These are phyloP conservation scores for Nephila pilipes DNA, from an alignment of 1,140 invertebrate genomes.

Conservation along the genomic window DNA sequence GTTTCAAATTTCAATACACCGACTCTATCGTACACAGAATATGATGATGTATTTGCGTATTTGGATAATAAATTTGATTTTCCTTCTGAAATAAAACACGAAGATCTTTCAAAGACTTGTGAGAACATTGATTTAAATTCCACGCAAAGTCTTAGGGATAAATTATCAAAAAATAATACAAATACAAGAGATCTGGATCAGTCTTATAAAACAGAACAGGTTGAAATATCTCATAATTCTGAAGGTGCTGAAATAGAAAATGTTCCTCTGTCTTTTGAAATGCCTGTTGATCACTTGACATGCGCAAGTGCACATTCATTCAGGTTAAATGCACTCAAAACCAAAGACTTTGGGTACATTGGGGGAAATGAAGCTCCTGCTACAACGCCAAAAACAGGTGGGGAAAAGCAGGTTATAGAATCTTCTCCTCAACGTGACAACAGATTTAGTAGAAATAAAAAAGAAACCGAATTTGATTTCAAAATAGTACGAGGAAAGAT, in stretches of 20 bases:
- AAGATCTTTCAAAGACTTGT: no score
- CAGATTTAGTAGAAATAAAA: background rate
- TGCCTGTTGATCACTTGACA: background rate
- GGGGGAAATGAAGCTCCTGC: background rate
- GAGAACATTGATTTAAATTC: background rate
- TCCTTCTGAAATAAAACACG: background rate
- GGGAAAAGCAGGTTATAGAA: background rate
- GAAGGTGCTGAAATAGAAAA: background rate
- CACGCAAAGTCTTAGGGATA: background rate
- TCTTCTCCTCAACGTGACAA: no score
- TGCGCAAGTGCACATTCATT: background rate
- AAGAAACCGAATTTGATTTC: background rate
- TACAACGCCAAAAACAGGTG: background rate
- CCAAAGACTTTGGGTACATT: background rate
- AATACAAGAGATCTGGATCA: background rate
- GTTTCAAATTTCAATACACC: background rate
- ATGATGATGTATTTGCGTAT: background rate
- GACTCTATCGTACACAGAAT: background rate
- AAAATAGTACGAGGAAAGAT: background rate
- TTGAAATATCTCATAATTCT: background rate
- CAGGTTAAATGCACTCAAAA: background rate
- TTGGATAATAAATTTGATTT: conserved; percentile 16
- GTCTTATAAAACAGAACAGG: background rate
- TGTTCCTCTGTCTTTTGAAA: no score
- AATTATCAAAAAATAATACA: background rate